Evolutionary conservation across 2,113 vertebrate genomes (phyloP).

Genomic region (Hydrochoerus hydrochaeris): DNA sequence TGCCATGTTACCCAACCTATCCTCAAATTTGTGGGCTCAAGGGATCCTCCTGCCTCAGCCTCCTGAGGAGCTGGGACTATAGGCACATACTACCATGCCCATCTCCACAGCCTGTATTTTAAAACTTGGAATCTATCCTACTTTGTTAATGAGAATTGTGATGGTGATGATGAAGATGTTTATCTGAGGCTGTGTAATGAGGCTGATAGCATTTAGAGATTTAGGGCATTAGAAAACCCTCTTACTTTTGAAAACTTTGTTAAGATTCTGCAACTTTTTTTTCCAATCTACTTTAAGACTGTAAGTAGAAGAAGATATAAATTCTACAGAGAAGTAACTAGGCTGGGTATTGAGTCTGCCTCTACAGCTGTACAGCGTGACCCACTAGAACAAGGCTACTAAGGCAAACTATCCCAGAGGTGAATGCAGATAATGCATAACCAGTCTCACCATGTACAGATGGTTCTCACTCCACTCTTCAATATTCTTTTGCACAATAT

Average conservation of each 20-base stretch:
- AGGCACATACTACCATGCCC: too few species aligned
- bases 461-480: neutral
- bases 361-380: neutral
- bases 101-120: neutral
- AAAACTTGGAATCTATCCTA: neutral
- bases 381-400: fast-evolving
- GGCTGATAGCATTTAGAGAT: neutral
- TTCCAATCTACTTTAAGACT: neutral
- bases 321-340: neutral
- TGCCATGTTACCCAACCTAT: neutral
- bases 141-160: neutral
- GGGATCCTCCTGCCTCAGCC: neutral
- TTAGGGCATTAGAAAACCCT: neutral
- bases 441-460: fast-evolving
- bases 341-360: neutral
- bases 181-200: neutral
- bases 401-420: neutral
- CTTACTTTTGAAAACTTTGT: neutral
- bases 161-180: neutral
- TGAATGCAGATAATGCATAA: fast-evolving
- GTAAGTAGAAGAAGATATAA: neutral
- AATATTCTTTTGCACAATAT: neutral
- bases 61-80: neutral
- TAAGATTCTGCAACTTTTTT: neutral
- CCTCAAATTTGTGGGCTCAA: neutral